Conservation (phyloP, 2,888 invertebrate species). For the Rhyacophila evoluta region DNA sequence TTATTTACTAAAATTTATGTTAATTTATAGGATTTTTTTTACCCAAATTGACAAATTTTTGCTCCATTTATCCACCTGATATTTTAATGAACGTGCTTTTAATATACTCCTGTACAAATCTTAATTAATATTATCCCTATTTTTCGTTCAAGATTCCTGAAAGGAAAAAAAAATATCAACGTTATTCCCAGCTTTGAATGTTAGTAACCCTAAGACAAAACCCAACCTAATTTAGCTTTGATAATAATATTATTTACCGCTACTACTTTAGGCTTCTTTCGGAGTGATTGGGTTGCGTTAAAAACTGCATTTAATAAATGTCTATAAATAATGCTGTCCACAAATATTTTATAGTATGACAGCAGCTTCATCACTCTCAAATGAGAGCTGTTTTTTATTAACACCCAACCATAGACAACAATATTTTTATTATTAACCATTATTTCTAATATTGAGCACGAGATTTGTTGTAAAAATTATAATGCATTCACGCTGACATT, state of each 20-base stretch:
- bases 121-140: not conserved
- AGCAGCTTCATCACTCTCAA: slow-evolving; percentile 1
- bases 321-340: not conserved
- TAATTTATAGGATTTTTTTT: not conserved
- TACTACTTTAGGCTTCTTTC: not conserved
- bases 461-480: slow-evolving; percentile 15
- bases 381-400: not conserved
- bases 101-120: not conserved
- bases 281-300: not conserved
- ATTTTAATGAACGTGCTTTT: not conserved
- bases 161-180: not conserved
- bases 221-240: not conserved
- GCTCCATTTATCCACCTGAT: not conserved
- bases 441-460: not conserved
- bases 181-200: not conserved
- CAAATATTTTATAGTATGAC: not conserved
- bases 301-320: not conserved
- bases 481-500: too few relatives aligned
- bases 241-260: not conserved
- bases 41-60: not conserved
- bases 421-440: not conserved
- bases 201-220: not conserved
- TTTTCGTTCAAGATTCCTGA: not conserved
- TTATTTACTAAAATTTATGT: not conserved
- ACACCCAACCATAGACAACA: not conserved